Evolutionary conservation across 2,113 vertebrate genomes (phyloP).

Genomic region (Dissostichus mawsoni): DNA sequence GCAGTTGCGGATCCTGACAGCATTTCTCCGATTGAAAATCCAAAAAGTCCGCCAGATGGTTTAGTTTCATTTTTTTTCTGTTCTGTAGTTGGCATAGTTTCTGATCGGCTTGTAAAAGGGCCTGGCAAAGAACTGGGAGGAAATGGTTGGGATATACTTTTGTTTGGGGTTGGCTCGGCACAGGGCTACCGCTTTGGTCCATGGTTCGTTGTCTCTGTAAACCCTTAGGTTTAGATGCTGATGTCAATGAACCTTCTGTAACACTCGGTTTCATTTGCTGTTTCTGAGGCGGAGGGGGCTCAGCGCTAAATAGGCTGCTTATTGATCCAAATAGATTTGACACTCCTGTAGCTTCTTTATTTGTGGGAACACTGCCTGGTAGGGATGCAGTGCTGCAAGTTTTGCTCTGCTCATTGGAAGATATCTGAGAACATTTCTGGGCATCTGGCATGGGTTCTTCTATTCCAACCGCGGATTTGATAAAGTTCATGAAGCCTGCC

Average conservation of each 20-base stretch:
- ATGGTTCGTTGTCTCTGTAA: constrained; percentile 76
- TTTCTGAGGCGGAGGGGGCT: constrained; percentile 76
- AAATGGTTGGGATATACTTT: constrained; percentile 67
- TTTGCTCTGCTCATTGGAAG: constrained; percentile 72
- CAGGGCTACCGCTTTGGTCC: constrained; percentile 47
- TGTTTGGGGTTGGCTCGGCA: constrained; percentile 57
- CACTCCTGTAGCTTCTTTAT: constrained; percentile 82
- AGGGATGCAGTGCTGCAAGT: constrained; percentile 48
- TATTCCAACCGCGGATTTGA: constrained; percentile 87
- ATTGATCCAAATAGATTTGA: constrained; percentile 90
- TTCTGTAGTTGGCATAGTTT: constrained; percentile 59
- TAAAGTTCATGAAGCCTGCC: constrained; percentile 87
- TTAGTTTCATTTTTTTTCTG: constrained; percentile 78
- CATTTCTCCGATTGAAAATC: constrained; percentile 86
- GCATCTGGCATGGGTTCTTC: constrained; percentile 80
- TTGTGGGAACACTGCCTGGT: constrained; percentile 66
- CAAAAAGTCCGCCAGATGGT: constrained; percentile 79
- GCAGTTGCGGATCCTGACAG: constrained; percentile 64
- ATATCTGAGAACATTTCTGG: constrained; percentile 62
- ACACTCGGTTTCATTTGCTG: constrained; percentile 71
- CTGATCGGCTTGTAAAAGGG: constrained; percentile 44
- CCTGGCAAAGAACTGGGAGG: constrained; percentile 34
- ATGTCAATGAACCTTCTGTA: constrained; percentile 53
- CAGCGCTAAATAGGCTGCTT: constrained; percentile 87
- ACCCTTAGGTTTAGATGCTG: constrained; percentile 59